Base-by-base conservation (phyloP, 2,113 vertebrate species). In the Pollimyrus isidori region DNA sequence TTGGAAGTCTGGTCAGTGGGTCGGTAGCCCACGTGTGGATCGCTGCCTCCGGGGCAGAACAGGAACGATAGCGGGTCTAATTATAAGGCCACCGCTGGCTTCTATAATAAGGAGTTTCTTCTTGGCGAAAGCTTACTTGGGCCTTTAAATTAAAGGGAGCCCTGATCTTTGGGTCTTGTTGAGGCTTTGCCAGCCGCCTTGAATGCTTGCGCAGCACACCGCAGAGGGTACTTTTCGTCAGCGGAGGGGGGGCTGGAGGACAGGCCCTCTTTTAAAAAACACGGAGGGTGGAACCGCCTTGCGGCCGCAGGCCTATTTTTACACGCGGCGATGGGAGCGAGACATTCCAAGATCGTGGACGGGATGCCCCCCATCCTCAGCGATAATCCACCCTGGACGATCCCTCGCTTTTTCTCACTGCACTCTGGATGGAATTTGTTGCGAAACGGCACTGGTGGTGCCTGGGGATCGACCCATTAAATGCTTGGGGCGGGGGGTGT, bases 81-180 rank as follows among this genome's bases (percentile, higher is more conserved):
- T 89, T 89, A 89, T 58, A 83, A 89, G 30, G 82, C 35, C 80
- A 58, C 42, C 3, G 13, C 82, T 48, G 88, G 23, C 88, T 89
- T 89, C 50, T 85, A 89, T 85, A 89, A 89, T 85, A 85, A 89
- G 50, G 35, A 62, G 80, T 89, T 89, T 69, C 88, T 89, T 89
- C 35, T 48, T 23, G 45, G 39, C 6, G 42, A 80, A 62, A 58
- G 7, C 52, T 62, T 48, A 89, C 88, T 85, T 89, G 49, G 53
- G 46, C 35, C 82, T 46, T 85, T 85, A 89, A 85, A 85, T 85
- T 85, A 89, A 85, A 89, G 88, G 80, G 88, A 89, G 23, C 53
- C 82, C 86, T 85, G 80, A 85, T 62, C 82, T 48, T 62, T 46
- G 82, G 88, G 80, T 85, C 82, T 53, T 39, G 80, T 83, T 89